Base-by-base conservation (phyloP, 2,113 vertebrate genomes). In the Hymenochirus boettgeri region DNA sequence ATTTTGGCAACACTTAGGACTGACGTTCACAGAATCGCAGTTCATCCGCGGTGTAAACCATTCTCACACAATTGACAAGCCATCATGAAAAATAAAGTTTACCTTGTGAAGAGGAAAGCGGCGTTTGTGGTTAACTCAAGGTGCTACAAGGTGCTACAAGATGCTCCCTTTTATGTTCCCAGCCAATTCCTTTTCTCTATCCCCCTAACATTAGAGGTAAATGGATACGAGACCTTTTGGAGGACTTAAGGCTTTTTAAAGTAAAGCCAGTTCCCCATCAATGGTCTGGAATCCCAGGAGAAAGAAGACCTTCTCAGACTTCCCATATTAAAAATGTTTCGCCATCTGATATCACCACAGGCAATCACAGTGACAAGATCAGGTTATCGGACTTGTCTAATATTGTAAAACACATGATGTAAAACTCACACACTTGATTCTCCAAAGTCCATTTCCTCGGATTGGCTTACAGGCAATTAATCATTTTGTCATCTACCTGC, bases 401-500 rank as follows among this genome's bases (percentile, higher is more conserved):
- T 72, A 70, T 57, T 67, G 64, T 60, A 65, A 42, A 57, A 53
- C 35, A 54, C 72, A 61, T 62, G 66, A 79, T 66, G 70, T 66
- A 77, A 73, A 66, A 5, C 65, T 69, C 67, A 39, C 65, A 76
- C 58, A 79, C 73, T 82, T 79, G 76, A 87, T 85, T 78, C 77
- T 72, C 70, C 63, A 3, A 58, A 77, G 79, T 74, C 65, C 80
- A 69, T 75, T 84, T 64, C 75, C 76, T 77, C 76, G 77, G 77
- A 77, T 81, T 80, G 62, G 29, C 77, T 82, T 85, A 86, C 84
- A 80, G 62, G 79, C 82, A 84, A 89, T 92, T 83, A 82, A 86
- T 89, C 88, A 88, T 75, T 74, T 70, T 85, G 85, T 88, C 77
- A 85, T 72, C 76, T 76, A 75, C 75, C 71, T 77, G 80, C 76